Evolutionary conservation across 2,113 vertebrate genomes (phyloP).

Genomic region (Ramphastos sulfuratus): DNA sequence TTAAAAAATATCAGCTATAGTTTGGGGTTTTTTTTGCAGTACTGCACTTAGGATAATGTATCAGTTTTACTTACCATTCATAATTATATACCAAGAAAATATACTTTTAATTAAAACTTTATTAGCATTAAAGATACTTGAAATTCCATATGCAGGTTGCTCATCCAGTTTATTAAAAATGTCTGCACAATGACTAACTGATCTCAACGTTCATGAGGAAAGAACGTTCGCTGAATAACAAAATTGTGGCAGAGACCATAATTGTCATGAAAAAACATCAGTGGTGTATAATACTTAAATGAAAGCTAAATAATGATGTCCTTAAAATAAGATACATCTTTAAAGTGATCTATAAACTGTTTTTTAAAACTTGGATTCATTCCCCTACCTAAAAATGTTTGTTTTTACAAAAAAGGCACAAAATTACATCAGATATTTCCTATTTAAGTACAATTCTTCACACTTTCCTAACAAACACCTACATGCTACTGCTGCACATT

Average conservation of each 20-base stretch:
- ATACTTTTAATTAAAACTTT: neutral
- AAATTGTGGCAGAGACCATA: neutral
- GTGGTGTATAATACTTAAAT: neutral
- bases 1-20: neutral
- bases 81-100: neutral
- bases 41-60: fast-evolving
- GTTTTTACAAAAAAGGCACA: neutral
- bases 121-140: neutral
- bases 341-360: neutral
- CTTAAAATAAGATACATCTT: neutral
- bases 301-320: neutral
- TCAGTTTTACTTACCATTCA: neutral
- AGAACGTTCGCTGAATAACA: neutral
- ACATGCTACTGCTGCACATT: neutral
- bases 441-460: neutral
- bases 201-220: neutral
- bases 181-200: neutral
- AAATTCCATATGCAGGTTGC: neutral
- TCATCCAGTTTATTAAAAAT: neutral
- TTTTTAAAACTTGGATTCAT: no score
- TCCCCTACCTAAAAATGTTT: neutral
- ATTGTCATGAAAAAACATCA: neutral
- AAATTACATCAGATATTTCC: neutral
- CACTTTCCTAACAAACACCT: neutral
- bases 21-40: neutral